Percentiles rank a stretch among this genome's conserved stretches.
Conservation (phyloP, 1,140 invertebrate genomes). For the Laodelphax striatellus region DNA sequence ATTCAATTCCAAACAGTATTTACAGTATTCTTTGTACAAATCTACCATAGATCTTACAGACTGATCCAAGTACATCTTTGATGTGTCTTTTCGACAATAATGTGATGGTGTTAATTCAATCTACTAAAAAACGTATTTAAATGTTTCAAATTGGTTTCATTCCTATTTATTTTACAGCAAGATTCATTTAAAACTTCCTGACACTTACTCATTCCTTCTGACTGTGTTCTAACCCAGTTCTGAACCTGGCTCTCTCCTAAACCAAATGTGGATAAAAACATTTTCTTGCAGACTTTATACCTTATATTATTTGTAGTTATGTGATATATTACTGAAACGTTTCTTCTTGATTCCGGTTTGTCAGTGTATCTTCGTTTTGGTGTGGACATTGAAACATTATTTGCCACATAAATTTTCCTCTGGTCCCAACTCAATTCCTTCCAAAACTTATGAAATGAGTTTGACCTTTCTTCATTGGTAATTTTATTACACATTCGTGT, state of each 20-base stretch:
- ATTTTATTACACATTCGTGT: too few relatives aligned
- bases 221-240: constrained; percentile 1
- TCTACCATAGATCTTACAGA: constrained; percentile 5
- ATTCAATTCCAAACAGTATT: not conserved
- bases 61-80: constrained; percentile 12
- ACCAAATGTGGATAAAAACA: constrained; percentile 2
- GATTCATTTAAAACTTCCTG: too few relatives aligned
- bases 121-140: constrained; percentile 1
- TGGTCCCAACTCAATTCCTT: constrained; percentile 3
- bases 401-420: constrained; percentile 4
- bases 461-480: not conserved
- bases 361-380: constrained; percentile 1
- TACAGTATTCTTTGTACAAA: constrained; percentile 5
- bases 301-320: not conserved
- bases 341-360: constrained; percentile 4
- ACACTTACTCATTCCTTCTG: constrained; percentile 1
- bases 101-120: constrained; percentile 9
- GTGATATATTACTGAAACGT: constrained; percentile 1
- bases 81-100: constrained; percentile 9
- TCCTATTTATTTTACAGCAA: not conserved
- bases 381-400: not conserved
- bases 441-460: constrained; percentile 7
- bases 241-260: constrained; percentile 3
- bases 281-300: constrained; percentile 4
- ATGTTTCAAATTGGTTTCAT: not conserved